Percentiles rank a stretch among this genome's conserved stretches.
Conservation (phyloP, 2,888 invertebrate genomes). For the Cataglyphis cursor region DNA sequence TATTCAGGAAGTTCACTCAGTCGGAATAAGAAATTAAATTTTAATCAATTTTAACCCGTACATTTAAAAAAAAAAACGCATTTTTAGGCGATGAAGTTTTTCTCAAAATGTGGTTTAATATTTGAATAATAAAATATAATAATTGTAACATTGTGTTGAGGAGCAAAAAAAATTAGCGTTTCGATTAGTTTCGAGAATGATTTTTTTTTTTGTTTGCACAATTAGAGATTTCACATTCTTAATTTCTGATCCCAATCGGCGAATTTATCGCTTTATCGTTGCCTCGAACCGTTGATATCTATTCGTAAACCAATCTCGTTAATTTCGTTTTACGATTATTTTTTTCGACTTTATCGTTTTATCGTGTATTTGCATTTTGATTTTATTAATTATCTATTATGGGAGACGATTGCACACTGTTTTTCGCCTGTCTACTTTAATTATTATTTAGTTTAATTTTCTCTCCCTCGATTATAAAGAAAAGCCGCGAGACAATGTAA, state of each 20-base stretch:
- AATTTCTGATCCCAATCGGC: neutral
- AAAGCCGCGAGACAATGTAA: conserved; percentile 41
- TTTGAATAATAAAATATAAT: neutral
- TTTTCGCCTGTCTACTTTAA: conserved; percentile 3
- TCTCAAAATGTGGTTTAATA: neutral
- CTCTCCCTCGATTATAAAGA: conserved; percentile 9
- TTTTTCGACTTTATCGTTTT: conserved; percentile 8
- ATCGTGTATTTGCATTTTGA: conserved; percentile 5
- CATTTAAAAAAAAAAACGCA: neutral
- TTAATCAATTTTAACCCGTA: neutral
- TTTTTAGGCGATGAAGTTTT: neutral
- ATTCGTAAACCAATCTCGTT: neutral
- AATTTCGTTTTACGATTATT: conserved; percentile 1
- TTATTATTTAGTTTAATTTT: conserved; percentile 7
- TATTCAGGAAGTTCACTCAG: neutral
- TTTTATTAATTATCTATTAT: neutral
- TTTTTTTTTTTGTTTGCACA: neutral
- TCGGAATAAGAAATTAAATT: neutral
- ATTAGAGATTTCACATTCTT: neutral
- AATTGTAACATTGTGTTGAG: neutral
- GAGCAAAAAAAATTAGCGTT: neutral
- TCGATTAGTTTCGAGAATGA: neutral
- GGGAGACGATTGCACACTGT: neutral
- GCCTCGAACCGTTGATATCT: neutral
- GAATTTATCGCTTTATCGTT: neutral